Evolutionary conservation across 1,140 invertebrate species (phyloP), one percentile per base, ranked within the genome.

Genomic region (Atta cephalotes): DNA sequence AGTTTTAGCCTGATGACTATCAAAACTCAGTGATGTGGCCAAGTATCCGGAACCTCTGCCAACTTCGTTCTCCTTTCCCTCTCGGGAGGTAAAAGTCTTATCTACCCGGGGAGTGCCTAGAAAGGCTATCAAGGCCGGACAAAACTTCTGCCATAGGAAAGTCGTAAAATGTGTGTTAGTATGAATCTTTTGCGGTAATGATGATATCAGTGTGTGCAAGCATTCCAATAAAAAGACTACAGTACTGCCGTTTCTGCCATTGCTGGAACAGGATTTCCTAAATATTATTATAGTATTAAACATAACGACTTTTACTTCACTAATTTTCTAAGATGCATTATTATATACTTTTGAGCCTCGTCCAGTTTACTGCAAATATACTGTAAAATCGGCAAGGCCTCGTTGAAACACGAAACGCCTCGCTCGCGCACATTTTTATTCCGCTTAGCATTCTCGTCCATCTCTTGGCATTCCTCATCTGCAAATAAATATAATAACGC

Each of bases 81-180:
- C 96, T 87, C 96, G 95, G 35, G 96, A 97, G 77, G 96, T 96
- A 77, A 97, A 97, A 66, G 97, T 97, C 91, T 97, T 97, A 90
- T 98, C 97, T 14, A 97, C 96, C 88, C 96, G 95, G 0, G 98
- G 98, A 25, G 97, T 97, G 0, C 98, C 98, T 1, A 99, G 96
- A 77, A 99, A 97, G 0, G 97, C 97, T 68, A 99, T 97, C 80
- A 99, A 95, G 3, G 97, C 97, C 0, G 98, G 98, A 92, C 98
- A 99, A 89, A 99, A 97, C 90, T 98, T 97, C 93, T 99, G 98
- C 98, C 98, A 98, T 0, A 98, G 94, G 90, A 98, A 98, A 3
- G 97, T 98, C 12, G 97, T 98, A 89, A 98, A 98, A 92, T 98
- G 97, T 12, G 96, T 96, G 93, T 98, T 98, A 5, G 97, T 97